A percentile compares a stretch with the other conserved stretches of the same genome.
phyloP scores from a whole-genome alignment of 2,113 vertebrate genomes.

The Boleophthalmus pectinirostris region DNA sequence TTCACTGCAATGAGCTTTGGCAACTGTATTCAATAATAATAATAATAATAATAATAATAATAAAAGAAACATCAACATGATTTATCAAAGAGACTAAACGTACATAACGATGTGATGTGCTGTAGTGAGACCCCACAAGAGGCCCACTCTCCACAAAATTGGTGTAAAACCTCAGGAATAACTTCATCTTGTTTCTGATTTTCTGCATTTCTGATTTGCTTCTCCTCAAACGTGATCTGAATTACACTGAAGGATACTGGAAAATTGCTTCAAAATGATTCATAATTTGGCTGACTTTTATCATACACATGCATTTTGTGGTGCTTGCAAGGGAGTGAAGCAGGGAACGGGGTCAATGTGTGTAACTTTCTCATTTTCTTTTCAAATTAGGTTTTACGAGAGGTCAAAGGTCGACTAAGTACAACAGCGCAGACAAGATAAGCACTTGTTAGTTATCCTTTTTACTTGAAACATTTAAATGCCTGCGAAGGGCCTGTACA shows the following conservation, averaged over 20 bases:
- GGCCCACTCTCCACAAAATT: slow-evolving; percentile 21
- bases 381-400: slow-evolving; percentile 80
- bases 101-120: slow-evolving; percentile 34
- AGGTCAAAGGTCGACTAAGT: slow-evolving; percentile 87
- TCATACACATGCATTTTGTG: slow-evolving; percentile 30
- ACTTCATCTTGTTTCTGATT: slow-evolving; percentile 13
- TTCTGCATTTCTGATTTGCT: slow-evolving; percentile 19
- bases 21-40: not conserved
- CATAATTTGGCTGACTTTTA: slow-evolving; percentile 80
- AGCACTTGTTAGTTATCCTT: slow-evolving; percentile 84
- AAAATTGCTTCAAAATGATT: slow-evolving; percentile 74
- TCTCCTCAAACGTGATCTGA: slow-evolving; percentile 12
- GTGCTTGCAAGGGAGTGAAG: slow-evolving; percentile 15
- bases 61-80: slow-evolving; percentile 16
- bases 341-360: slow-evolving; percentile 1
- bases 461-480: slow-evolving; percentile 72
- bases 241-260: slow-evolving; percentile 37
- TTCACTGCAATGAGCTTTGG: slow-evolving; percentile 28
- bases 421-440: slow-evolving; percentile 85
- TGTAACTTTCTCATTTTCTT: slow-evolving; percentile 73
- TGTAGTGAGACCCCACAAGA: slow-evolving; percentile 63
- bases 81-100: slow-evolving; percentile 53
- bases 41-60: slow-evolving; percentile 8
- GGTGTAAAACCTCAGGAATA: slow-evolving; percentile 10
- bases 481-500: slow-evolving; percentile 58